Evolutionary conservation across 2,888 invertebrate genomes (phyloP), one percentile per base, ranked within the genome.

Genomic region (Ochlodes sylvanus): DNA sequence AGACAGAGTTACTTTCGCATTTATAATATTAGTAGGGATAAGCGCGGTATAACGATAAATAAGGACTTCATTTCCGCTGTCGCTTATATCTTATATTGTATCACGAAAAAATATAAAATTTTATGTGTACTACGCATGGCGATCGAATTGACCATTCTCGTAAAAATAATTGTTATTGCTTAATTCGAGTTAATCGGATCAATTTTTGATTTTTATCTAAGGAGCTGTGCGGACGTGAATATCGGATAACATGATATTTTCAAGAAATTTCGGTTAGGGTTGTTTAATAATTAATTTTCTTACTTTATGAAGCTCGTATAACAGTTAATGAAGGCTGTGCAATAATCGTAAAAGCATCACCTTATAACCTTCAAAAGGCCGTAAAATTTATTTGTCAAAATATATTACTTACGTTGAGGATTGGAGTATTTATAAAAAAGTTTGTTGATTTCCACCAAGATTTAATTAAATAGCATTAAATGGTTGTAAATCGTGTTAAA

Each of bases 81-180:
- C 66, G 69, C 77, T 73, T 41, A 10, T 52, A 38, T 10, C 61
- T 77, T 77, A 63, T 4, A 61, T 75, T 21, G 17, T 52, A 68
- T 70, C 62, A 72, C 79, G 78, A 10, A 80, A 89, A 88, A 89
- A 89, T 92, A 91, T 92, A 89, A 92, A 92, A 89, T 90, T 92
- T 92, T 88, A 92, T 90, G 90, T 80, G 77, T 80, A 71, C 70
- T 74, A 72, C 81, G 78, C 83, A 79, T 81, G 79, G 80, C 79
- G 82, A 85, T 81, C 82, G 80, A 76, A 85, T 84, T 79, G 85
- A 76, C 80, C 80, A 80, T 84, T 85, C 77, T 83, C 79, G 80
- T 79, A 81, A 84, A 83, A 87, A 79, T 88, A 89, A 92, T 85
- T 89, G 92, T 92, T 92, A 92, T 91, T 88, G 87, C 92, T 92